Evolutionary conservation across 2,888 invertebrate species (phyloP).

Genomic region (Chydorus sphaericus): DNA sequence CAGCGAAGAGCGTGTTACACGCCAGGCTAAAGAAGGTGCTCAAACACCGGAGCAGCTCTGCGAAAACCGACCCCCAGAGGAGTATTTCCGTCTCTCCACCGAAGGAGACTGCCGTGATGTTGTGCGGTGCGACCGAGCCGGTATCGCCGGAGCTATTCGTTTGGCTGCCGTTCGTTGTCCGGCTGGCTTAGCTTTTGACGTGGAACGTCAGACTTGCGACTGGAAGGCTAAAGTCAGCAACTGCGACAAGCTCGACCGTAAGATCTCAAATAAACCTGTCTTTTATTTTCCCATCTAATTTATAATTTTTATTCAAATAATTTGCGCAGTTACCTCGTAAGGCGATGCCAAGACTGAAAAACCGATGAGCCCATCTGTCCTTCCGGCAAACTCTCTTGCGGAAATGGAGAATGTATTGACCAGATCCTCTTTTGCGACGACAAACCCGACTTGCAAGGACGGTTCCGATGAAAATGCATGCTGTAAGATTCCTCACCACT

Average conservation of each 20-base stretch:
- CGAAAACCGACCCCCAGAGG: slow-evolving; percentile 72
- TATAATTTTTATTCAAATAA: background rate
- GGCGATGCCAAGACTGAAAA: slow-evolving; percentile 69
- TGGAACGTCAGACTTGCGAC: slow-evolving; percentile 86
- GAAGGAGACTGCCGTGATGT: slow-evolving; percentile 85
- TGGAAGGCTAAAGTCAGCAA: slow-evolving; percentile 94
- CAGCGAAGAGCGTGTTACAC: background rate
- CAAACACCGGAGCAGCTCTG: slow-evolving; percentile 59
- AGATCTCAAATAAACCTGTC: slow-evolving; percentile 31
- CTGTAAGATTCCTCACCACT: slow-evolving; percentile 62
- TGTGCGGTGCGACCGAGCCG: slow-evolving; percentile 85
- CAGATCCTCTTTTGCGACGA: slow-evolving; percentile 87
- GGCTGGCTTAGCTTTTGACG: slow-evolving; percentile 80
- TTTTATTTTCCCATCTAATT: background rate
- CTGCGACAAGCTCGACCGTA: slow-evolving; percentile 87
- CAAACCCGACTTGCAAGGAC: slow-evolving; percentile 79
- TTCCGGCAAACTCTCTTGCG: slow-evolving; percentile 78
- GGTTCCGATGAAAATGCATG: slow-evolving; percentile 91
- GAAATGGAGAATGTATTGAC: slow-evolving; percentile 81
- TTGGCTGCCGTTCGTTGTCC: slow-evolving; percentile 81
- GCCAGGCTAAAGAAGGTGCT: slow-evolving; percentile 2
- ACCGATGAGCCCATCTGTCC: slow-evolving; percentile 87
- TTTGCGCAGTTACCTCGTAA: slow-evolving; percentile 55
- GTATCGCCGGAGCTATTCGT: slow-evolving; percentile 69
- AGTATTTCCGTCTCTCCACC: slow-evolving; percentile 72